phyloP scores from a whole-genome alignment of 1,140 invertebrate species.

The Adelges cooleyi region DNA sequence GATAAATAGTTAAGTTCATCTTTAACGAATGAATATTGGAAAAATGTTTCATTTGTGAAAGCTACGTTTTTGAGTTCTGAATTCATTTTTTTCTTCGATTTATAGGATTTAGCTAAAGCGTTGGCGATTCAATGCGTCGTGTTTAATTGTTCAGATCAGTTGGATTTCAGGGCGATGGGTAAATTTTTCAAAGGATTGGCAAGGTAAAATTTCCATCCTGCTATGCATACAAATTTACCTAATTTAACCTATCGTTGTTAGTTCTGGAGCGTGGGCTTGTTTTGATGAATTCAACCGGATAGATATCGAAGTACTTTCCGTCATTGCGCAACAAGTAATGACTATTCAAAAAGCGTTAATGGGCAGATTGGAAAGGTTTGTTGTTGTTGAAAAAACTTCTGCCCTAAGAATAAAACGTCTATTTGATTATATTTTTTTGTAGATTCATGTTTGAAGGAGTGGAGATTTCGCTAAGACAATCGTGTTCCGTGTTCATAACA shows the following conservation, averaged over 20 bases:
- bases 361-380: constrained; percentile 61
- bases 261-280: constrained; percentile 88
- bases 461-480: constrained; percentile 75
- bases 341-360: constrained; percentile 74
- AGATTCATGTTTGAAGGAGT: constrained; percentile 62
- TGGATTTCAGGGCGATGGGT: constrained; percentile 81
- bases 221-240: not conserved
- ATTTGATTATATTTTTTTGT: constrained; percentile 86
- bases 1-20: no score
- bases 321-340: constrained; percentile 77
- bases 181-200: constrained; percentile 69
- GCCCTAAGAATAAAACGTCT: constrained; percentile 46
- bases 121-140: constrained; percentile 92
- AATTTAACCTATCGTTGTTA: constrained; percentile 49
- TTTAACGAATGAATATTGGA: no score
- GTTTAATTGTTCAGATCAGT: constrained; percentile 86
- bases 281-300: constrained; percentile 96
- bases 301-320: constrained; percentile 81
- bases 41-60: no score
- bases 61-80: no score
- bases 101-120: constrained; percentile 89
- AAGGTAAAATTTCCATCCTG: no score
- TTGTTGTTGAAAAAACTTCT: constrained; percentile 64
- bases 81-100: no score
- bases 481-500: constrained; percentile 85